Evolutionary conservation across 2,797 vertebrate genomes (phyloP).

Genomic region (Ficedula albicollis): DNA sequence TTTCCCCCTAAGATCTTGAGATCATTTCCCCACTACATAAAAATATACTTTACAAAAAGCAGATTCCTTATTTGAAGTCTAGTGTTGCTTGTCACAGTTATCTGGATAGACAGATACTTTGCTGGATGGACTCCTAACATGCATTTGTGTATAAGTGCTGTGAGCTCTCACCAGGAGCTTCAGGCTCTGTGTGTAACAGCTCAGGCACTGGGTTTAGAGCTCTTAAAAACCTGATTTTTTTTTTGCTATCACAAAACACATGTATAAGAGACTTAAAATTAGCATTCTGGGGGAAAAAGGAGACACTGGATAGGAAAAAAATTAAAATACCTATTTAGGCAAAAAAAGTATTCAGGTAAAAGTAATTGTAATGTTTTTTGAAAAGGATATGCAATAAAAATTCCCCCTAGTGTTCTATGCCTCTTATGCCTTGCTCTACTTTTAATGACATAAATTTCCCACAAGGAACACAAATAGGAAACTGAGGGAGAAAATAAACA

Average conservation of each 20-base stretch:
- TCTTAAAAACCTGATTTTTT: background rate
- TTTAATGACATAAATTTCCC: background rate
- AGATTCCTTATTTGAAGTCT: background rate
- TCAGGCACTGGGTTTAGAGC: background rate
- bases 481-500: background rate
- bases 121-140: background rate
- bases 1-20: background rate
- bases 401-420: background rate
- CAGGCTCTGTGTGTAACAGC: background rate
- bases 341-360: background rate
- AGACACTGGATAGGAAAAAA: background rate
- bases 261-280: background rate
- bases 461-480: background rate
- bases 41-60: background rate
- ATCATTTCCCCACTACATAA: background rate
- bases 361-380: background rate
- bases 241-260: background rate
- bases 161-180: background rate
- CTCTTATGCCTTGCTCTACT: background rate
- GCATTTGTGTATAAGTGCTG: background rate
- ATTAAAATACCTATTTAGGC: background rate
- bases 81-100: background rate
- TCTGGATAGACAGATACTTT: background rate
- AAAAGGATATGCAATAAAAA: background rate
- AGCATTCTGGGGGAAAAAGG: background rate